Percentiles rank a stretch among this genome's conserved stretches.
Evolutionary conservation across 1,140 invertebrate species (phyloP).

Genomic region (Maconellicoccus hirsutus): DNA sequence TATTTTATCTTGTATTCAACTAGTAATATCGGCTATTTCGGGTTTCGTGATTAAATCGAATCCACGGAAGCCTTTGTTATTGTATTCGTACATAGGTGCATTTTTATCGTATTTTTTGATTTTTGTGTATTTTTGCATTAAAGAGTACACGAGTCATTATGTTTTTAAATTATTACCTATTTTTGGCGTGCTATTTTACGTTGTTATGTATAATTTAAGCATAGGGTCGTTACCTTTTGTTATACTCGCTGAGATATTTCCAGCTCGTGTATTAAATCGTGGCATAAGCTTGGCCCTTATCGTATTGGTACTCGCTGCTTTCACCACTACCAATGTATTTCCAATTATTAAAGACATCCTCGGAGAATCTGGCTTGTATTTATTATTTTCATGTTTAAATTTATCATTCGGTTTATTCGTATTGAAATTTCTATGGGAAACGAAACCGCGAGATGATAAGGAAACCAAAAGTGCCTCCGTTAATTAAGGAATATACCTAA

Average conservation of each 20-base stretch:
- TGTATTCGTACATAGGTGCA: constrained; percentile 52
- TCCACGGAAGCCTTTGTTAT: constrained; percentile 53
- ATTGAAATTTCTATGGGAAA: neutral
- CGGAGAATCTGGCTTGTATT: neutral
- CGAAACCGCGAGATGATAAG: neutral
- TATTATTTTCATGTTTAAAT: neutral
- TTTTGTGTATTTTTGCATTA: neutral
- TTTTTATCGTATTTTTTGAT: constrained; percentile 28
- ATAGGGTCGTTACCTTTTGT: constrained; percentile 44
- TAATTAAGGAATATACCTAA: too few species aligned
- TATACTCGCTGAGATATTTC: constrained; percentile 48
- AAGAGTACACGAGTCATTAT: constrained; percentile 24
- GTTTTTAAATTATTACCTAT: constrained; percentile 27
- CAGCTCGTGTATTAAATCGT: constrained; percentile 25
- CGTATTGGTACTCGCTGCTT: neutral
- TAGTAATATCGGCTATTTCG: constrained; percentile 49
- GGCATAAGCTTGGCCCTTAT: neutral
- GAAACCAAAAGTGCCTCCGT: neutral
- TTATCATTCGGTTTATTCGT: neutral
- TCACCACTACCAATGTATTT: neutral
- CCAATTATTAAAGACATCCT: neutral
- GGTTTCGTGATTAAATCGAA: constrained; percentile 62
- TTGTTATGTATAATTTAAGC: constrained; percentile 40
- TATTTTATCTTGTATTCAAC: constrained; percentile 60
- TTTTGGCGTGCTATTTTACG: constrained; percentile 25